A percentile compares a stretch with the other conserved stretches of the same genome.
phyloP scores from a whole-genome alignment of 2,797 vertebrate species.

The Tapirus indicus region DNA sequence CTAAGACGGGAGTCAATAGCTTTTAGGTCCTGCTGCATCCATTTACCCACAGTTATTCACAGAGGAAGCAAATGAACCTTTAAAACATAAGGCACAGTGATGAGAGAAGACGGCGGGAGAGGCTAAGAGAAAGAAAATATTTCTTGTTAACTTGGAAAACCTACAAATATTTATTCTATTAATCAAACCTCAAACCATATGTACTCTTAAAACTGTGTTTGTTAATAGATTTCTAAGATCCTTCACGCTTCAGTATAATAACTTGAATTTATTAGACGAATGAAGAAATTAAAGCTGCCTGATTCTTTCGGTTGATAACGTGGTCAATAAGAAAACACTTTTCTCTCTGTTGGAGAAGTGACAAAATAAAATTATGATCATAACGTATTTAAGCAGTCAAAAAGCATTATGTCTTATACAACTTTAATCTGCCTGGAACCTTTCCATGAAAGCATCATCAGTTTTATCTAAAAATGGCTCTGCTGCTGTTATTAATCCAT shows the following conservation, averaged over 20 bases:
- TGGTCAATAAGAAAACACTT: neutral
- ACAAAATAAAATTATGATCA: constrained; percentile 71
- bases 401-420: constrained; percentile 67
- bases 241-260: neutral
- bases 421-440: constrained; percentile 58
- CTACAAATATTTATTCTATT: constrained; percentile 53
- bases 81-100: constrained; percentile 46
- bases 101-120: neutral
- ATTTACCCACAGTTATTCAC: constrained; percentile 16
- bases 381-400: constrained; percentile 50
- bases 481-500: constrained; percentile 54
- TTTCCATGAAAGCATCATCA: constrained; percentile 47
- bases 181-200: constrained; percentile 34
- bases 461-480: constrained; percentile 64
- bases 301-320: neutral
- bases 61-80: neutral
- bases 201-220: neutral
- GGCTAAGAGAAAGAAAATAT: constrained; percentile 46
- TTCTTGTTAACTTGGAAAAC: constrained; percentile 67
- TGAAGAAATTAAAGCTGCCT: constrained; percentile 28
- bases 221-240: constrained; percentile 46
- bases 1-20: neutral
- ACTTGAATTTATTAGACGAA: constrained; percentile 44
- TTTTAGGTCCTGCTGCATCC: constrained; percentile 14
- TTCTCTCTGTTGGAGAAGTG: constrained; percentile 43